Evolutionary conservation across 2,888 invertebrate species (phyloP), one percentile per base, ranked within the genome.

Genomic region (Mythimna impura): DNA sequence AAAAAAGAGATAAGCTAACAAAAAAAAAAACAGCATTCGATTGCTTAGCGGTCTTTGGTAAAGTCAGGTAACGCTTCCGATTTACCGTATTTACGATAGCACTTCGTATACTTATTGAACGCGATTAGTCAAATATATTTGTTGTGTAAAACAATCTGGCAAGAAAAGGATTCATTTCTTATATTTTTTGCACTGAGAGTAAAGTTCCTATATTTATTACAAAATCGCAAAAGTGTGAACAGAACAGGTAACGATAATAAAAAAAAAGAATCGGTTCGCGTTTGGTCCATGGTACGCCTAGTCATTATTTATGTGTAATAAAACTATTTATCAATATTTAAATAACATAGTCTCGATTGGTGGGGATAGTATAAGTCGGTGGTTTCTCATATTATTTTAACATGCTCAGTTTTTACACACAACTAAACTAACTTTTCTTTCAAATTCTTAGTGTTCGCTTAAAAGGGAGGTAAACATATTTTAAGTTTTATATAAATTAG

Each of bases 131-230:
- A 85, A 88, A 88, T 81, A 76, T 73, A 78, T 84, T 82, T 82
- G 80, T 84, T 78, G 73, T 82, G 81, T 71, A 73, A 77, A 79
- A 72, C 74, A 67, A 73, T 81, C 73, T 67, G 87, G 70, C 78
- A 78, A 67, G 70, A 78, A 78, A 72, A 75, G 67, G 80, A 80
- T 88, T 89, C 74, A 84, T 83, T 86, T 87, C 81, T 83, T 84
- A 91, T 92, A 92, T 91, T 91, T 93, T 93, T 93, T 92, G 94
- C 95, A 94, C 93, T 94, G 92, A 93, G 87, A 93, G 90, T 91
- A 92, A 93, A 95, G 96, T 96, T 96, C 96, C 96, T 96, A 95
- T 95, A 94, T 92, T 94, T 93, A 93, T 93, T 93, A 91, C 90
- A 89, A 88, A 88, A 89, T 82, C 90, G 82, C 87, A 82, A 83